A percentile compares a stretch with the other conserved stretches of the same genome.
These are phyloP conservation scores for Micoletzkya japonica DNA, from an alignment of 2,888 invertebrate species.

Conservation along the genomic window DNA sequence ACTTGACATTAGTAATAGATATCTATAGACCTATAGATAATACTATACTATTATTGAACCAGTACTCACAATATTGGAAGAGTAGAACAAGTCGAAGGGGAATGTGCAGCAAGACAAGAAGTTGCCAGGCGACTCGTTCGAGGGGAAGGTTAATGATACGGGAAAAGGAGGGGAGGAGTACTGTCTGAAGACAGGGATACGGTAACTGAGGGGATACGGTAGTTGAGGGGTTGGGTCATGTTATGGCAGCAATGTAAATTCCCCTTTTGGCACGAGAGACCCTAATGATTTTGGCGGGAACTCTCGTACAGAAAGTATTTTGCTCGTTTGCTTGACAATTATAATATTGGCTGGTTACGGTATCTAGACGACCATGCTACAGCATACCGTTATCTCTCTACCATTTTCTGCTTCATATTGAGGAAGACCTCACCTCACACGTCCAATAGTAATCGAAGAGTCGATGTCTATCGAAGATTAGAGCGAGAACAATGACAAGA, in stretches of 20 bases:
- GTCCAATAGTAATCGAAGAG: constrained; percentile 22
- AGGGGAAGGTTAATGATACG: constrained; percentile 20
- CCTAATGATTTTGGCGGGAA: background rate
- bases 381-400: too few species aligned
- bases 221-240: background rate
- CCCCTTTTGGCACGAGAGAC: background rate
- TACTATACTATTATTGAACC: too few species aligned
- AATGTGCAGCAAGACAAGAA: background rate
- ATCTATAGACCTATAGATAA: too few species aligned
- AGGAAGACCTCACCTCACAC: constrained; percentile 8
- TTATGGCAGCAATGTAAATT: background rate
- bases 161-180: constrained; percentile 23
- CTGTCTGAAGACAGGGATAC: background rate
- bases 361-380: background rate
- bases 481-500: constrained; percentile 12
- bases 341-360: background rate
- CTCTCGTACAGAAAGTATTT: background rate
- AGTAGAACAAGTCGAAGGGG: background rate
- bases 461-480: background rate
- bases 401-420: too few species aligned
- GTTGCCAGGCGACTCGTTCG: constrained; percentile 20
- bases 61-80: constrained; percentile 16
- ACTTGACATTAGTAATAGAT: too few species aligned
- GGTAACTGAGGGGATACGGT: background rate
- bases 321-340: background rate